Evolutionary conservation across 2,797 vertebrate species (phyloP).

Genomic region (Tarsius wallacei): DNA sequence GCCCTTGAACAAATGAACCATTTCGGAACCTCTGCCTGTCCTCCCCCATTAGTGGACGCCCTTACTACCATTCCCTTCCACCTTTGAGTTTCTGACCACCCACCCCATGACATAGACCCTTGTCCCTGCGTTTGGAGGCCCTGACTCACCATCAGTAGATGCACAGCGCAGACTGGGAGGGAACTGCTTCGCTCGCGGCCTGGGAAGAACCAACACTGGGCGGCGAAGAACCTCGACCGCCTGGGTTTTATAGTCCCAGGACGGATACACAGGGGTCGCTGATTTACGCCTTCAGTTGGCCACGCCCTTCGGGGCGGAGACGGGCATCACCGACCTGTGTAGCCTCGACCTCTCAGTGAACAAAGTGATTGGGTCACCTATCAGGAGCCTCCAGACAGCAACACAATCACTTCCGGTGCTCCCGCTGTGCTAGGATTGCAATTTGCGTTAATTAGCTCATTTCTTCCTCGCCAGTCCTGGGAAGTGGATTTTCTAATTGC

Average conservation of each 20-base stretch:
- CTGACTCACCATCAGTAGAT: not conserved
- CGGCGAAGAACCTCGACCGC: rapidly evolving
- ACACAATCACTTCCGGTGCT: rapidly evolving
- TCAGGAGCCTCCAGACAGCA: not conserved
- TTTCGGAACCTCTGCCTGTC: not conserved
- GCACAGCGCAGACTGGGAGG: rapidly evolving
- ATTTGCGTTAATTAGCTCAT: not conserved
- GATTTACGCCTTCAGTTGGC: not conserved
- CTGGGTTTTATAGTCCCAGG: not conserved
- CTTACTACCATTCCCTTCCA: not conserved
- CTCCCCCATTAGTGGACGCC: not conserved
- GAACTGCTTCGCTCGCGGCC: rapidly evolving
- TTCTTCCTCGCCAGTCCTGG: not conserved
- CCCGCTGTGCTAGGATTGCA: too few species aligned
- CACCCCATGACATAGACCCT: too few species aligned
- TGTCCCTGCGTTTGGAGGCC: rapidly evolving
- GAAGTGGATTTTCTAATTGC: not conserved
- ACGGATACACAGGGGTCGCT: rapidly evolving
- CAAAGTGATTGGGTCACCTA: too few species aligned
- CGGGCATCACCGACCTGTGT: rapidly evolving
- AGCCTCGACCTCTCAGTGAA: not conserved
- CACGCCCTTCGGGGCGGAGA: slow-evolving; percentile 16
- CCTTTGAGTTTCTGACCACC: not conserved
- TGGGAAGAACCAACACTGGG: rapidly evolving
- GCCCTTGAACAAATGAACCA: not conserved